phyloP scores from a whole-genome alignment of 2,888 invertebrate genomes.

The Cenopis cana region DNA sequence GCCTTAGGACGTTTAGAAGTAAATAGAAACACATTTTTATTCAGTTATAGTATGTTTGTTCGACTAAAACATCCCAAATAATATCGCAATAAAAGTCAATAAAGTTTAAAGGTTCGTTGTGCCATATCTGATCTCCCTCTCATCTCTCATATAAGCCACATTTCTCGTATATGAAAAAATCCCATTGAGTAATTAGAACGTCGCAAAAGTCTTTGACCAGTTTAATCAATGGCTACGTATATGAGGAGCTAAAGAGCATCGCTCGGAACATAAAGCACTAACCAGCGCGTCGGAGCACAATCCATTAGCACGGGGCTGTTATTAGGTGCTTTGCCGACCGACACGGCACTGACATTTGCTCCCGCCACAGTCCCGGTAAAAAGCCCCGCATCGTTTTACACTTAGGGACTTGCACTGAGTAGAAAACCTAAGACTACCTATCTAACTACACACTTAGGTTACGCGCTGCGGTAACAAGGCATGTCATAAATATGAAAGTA shows the following conservation, averaged over 20 bases:
- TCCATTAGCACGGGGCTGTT: slow-evolving; percentile 67
- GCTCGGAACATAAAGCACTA: slow-evolving; percentile 43
- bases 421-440: slow-evolving; percentile 28
- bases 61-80: neutral
- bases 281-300: slow-evolving; percentile 59
- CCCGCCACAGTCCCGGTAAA: slow-evolving; percentile 58
- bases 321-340: slow-evolving; percentile 58
- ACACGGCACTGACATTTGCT: slow-evolving; percentile 64
- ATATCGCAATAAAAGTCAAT: neutral
- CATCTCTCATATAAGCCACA: neutral
- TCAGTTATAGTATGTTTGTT: too few species aligned
- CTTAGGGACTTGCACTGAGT: slow-evolving; percentile 18
- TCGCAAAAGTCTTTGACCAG: slow-evolving; percentile 29
- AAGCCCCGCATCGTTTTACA: slow-evolving; percentile 48
- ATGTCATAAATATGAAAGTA: neutral
- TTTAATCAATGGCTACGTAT: slow-evolving; percentile 44
- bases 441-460: neutral
- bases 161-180: slow-evolving; percentile 1
- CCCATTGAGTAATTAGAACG: slow-evolving; percentile 29
- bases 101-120: neutral
- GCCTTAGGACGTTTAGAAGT: too few species aligned
- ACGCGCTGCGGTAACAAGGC: neutral
- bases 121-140: neutral
- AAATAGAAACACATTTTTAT: too few species aligned
- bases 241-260: slow-evolving; percentile 41